Evolutionary conservation across 2,113 vertebrate genomes (phyloP).

Genomic region (Myocastor coypus): DNA sequence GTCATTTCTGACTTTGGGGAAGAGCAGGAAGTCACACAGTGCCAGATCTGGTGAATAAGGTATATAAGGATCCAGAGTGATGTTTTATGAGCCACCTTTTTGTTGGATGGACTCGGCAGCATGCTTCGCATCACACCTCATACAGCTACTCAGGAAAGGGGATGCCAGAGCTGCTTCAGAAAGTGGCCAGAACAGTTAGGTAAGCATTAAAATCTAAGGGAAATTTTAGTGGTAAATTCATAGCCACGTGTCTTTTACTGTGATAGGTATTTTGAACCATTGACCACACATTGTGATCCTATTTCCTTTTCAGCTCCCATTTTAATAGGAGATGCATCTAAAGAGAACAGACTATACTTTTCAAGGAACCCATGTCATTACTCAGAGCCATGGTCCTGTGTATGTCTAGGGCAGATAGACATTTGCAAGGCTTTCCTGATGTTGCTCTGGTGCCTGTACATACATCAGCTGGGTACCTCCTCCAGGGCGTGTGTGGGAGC

Average conservation of each 20-base stretch:
- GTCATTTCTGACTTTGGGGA: not conserved
- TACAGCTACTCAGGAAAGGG: not conserved
- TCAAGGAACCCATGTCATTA: not conserved
- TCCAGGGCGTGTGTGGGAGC: fast-evolving
- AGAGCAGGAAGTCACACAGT: not conserved
- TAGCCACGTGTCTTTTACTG: not conserved
- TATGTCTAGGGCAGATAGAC: not conserved
- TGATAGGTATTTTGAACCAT: not conserved
- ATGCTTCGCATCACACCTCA: not conserved
- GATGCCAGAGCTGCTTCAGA: not conserved
- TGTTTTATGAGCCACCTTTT: no score
- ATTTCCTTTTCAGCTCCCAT: no score
- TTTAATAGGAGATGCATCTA: no score
- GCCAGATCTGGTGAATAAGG: not conserved
- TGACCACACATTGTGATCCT: not conserved
- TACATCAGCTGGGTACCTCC: no score
- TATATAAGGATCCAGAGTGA: not conserved
- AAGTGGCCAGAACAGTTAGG: not conserved
- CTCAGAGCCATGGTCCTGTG: not conserved
- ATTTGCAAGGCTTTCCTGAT: not conserved
- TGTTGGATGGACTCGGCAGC: not conserved
- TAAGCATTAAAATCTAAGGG: not conserved
- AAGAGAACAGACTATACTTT: not conserved
- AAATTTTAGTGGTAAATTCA: not conserved
- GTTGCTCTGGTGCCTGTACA: not conserved